A percentile compares a stretch with the other conserved stretches of the same genome.
Conservation (phyloP, 2,113 vertebrate species). For the Bufo gargarizans region DNA sequence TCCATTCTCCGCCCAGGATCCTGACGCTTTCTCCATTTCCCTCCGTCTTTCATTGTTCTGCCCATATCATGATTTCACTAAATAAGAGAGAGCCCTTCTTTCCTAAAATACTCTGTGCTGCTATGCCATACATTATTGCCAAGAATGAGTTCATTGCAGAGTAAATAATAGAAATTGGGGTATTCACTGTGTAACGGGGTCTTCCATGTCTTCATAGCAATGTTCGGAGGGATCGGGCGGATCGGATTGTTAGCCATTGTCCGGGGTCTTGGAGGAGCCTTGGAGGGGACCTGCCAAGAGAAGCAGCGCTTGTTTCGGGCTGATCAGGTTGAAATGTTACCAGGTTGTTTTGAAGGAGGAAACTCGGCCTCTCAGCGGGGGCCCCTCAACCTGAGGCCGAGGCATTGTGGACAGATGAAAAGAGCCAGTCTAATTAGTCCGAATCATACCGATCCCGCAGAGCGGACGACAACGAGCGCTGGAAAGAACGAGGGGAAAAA, state of each 20-base stretch:
- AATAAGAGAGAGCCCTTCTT: no score
- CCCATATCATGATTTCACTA: no score
- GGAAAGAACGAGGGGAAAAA: conserved; percentile 20
- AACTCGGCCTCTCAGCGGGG: conserved; percentile 61
- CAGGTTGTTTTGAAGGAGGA: conserved; percentile 67
- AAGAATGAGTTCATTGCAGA: background rate
- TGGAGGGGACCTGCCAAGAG: conserved; percentile 8
- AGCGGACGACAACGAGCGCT: conserved; percentile 44
- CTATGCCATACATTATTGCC: background rate
- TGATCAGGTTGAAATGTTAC: conserved; percentile 51
- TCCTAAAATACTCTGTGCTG: background rate
- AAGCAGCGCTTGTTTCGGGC: conserved; percentile 29
- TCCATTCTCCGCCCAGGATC: no score
- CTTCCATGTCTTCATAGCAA: background rate
- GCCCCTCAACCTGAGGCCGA: background rate
- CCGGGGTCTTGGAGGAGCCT: background rate
- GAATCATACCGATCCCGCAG: conserved; percentile 58
- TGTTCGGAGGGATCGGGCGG: background rate
- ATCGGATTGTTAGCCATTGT: background rate
- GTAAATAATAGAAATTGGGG: no score
- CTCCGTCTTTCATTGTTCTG: no score
- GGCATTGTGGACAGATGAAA: conserved; percentile 56
- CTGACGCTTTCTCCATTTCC: no score
- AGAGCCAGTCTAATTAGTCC: conserved; percentile 61
- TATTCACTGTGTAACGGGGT: background rate